These are phyloP conservation scores for Burhinus bistriatus DNA, from an alignment of 2,113 vertebrate genomes.

Conservation along the genomic window DNA sequence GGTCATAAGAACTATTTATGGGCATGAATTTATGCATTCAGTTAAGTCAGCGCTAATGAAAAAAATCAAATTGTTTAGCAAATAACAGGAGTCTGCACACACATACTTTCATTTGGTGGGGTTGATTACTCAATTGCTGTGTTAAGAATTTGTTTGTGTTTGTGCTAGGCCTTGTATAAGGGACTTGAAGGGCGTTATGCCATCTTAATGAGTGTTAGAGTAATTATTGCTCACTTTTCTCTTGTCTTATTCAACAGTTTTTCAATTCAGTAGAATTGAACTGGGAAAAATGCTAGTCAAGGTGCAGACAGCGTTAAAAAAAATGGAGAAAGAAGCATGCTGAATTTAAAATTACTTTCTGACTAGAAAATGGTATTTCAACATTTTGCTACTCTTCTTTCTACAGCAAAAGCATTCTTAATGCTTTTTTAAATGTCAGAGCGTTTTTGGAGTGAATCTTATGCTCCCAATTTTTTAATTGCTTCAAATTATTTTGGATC, in stretches of 20 bases:
- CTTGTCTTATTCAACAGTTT: background rate
- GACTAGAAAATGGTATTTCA: background rate
- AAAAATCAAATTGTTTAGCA: background rate
- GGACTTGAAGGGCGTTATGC: background rate
- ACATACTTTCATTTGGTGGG: background rate
- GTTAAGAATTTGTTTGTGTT: background rate
- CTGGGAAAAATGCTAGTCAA: background rate
- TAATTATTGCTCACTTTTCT: background rate
- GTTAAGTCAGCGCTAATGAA: background rate
- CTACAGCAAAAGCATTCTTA: background rate
- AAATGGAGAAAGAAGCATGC: background rate
- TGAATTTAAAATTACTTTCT: background rate
- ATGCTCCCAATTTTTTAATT: slow-evolving; percentile 28
- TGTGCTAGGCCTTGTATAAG: background rate
- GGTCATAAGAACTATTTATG: background rate
- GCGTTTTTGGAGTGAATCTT: background rate
- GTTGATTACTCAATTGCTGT: background rate
- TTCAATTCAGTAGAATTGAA: background rate
- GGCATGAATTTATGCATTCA: background rate
- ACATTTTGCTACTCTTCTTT: background rate
- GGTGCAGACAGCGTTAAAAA: background rate
- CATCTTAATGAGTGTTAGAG: background rate
- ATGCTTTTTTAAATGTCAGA: background rate
- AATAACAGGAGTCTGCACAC: background rate
- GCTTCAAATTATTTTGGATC: slow-evolving; percentile 16